These are phyloP conservation scores for Sebastes oblongus DNA, from an alignment of 2,797 vertebrate genomes.

Conservation along the genomic window DNA sequence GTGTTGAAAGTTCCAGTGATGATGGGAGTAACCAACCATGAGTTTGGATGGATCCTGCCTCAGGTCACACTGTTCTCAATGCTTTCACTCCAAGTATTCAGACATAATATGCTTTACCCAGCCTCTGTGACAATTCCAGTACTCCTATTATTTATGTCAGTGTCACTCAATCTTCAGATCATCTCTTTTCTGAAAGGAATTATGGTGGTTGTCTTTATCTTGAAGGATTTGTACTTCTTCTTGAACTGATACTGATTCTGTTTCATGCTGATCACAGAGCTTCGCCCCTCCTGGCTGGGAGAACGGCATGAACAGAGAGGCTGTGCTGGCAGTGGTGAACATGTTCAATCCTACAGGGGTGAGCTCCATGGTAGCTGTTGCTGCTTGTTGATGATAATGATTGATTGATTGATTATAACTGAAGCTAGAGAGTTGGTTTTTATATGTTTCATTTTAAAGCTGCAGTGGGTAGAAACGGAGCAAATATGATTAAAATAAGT, in stretches of 20 bases:
- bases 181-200: neutral
- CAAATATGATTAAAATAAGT: no score
- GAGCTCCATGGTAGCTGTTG: constrained; percentile 23
- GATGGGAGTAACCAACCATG: constrained; percentile 83
- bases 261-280: constrained; percentile 50
- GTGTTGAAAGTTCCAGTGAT: constrained; percentile 81
- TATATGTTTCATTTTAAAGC: no score
- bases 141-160: neutral
- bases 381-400: neutral
- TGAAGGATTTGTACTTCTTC: neutral
- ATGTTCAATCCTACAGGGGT: constrained; percentile 73
- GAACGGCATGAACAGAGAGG: constrained; percentile 71
- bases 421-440: neutral
- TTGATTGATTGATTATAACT: neutral
- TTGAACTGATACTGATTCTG: neutral
- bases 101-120: neutral
- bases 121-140: neutral
- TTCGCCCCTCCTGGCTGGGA: constrained; percentile 74
- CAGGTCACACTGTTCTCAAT: constrained; percentile 61
- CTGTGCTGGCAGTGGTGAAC: constrained; percentile 63
- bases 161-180: neutral
- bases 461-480: no score
- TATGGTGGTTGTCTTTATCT: neutral
- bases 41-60: constrained; percentile 85
- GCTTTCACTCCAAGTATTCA: neutral